Conservation (phyloP, 2,797 vertebrate genomes). For the Sparus aurata region DNA sequence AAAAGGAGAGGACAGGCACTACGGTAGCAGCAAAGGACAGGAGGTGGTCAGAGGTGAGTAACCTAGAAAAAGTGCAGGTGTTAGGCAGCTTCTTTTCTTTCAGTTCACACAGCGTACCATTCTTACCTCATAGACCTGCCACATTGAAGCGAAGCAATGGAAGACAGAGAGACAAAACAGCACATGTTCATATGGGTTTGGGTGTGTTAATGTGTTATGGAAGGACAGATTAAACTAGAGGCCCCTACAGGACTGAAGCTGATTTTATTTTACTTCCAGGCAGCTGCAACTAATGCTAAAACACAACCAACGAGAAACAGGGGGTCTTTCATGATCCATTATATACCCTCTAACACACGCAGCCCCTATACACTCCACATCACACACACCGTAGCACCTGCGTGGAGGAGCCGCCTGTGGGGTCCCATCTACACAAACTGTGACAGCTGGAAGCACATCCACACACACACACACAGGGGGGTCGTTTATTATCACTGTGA, state of each 20-base stretch:
- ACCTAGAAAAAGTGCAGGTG: constrained; percentile 72
- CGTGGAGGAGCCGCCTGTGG: constrained; percentile 52
- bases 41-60: constrained; percentile 85
- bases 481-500: constrained; percentile 55
- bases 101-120: constrained; percentile 73
- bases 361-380: constrained; percentile 54
- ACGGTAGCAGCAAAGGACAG: constrained; percentile 38
- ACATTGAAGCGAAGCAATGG: constrained; percentile 87
- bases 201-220: constrained; percentile 54
- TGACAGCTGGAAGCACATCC: constrained; percentile 37
- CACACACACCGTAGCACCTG: constrained; percentile 51
- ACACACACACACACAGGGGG: constrained; percentile 10
- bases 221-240: constrained; percentile 34
- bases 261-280: constrained; percentile 22
- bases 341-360: constrained; percentile 31
- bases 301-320: constrained; percentile 41
- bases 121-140: constrained; percentile 99
- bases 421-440: constrained; percentile 42
- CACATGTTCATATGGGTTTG: constrained; percentile 77
- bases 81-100: constrained; percentile 62
- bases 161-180: constrained; percentile 85
- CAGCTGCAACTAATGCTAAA: constrained; percentile 49
- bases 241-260: constrained; percentile 6
- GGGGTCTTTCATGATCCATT: constrained; percentile 45
- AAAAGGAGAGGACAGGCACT: constrained; percentile 37